Percentiles rank a stretch among this genome's conserved stretches.
These are phyloP conservation scores for Patella depressa DNA, from an alignment of 2,888 invertebrate species.

Conservation along the genomic window DNA sequence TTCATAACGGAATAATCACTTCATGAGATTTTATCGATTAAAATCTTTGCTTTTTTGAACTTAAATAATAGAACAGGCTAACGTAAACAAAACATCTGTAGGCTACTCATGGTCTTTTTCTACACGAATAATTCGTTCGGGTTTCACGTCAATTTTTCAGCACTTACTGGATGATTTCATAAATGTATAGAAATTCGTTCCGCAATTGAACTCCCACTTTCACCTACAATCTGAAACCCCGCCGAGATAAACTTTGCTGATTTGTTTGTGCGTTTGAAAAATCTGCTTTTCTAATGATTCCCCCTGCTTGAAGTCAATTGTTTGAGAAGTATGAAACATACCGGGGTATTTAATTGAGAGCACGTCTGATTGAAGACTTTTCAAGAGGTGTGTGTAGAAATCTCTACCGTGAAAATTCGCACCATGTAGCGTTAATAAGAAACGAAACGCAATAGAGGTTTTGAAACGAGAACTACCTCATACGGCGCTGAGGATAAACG, in stretches of 20 bases:
- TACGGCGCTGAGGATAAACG: constrained; percentile 11
- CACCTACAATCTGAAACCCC: not conserved
- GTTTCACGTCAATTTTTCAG: too few relatives aligned
- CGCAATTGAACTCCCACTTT: too few relatives aligned
- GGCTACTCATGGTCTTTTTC: too few relatives aligned
- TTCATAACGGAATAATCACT: too few relatives aligned
- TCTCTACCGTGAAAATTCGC: constrained; percentile 24
- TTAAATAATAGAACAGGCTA: too few relatives aligned
- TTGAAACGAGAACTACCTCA: constrained; percentile 18
- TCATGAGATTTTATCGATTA: too few relatives aligned
- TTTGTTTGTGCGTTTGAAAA: constrained; percentile 15
- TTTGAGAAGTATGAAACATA: constrained; percentile 14
- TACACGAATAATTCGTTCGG: too few relatives aligned
- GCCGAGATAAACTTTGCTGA: constrained; percentile 19
- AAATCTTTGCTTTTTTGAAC: too few relatives aligned
- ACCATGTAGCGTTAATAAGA: constrained; percentile 17
- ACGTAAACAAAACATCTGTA: too few relatives aligned
- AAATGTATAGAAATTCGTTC: too few relatives aligned
- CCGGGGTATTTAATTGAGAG: constrained; percentile 23
- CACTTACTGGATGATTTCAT: too few relatives aligned
- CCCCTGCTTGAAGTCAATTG: constrained; percentile 21
- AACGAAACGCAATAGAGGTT: constrained; percentile 15
- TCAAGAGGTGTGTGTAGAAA: constrained; percentile 16
- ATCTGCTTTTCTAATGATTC: constrained; percentile 21
- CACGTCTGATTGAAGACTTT: constrained; percentile 6